Evolutionary conservation across 35 echinoderm and acorn worm genomes (phyloP).

Genomic region (Amphiura filiformis): DNA sequence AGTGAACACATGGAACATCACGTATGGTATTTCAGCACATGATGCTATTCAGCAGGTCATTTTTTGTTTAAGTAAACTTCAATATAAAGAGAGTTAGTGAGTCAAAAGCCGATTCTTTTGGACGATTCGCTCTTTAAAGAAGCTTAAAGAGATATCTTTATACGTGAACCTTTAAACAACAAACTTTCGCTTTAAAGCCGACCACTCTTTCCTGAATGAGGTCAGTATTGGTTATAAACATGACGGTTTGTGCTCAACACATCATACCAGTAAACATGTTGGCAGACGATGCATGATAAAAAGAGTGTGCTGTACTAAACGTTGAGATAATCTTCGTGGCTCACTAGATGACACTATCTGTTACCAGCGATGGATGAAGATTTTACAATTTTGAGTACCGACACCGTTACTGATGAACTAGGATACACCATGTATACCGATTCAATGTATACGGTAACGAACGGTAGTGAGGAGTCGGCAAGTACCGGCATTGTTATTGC

Average conservation of each 20-base stretch:
- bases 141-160: too few relatives aligned
- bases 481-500: not conserved
- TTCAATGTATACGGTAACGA: not conserved
- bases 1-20: too few relatives aligned
- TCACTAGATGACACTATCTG: not conserved
- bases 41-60: too few relatives aligned
- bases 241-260: too few relatives aligned
- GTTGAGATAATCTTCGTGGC: not conserved
- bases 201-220: not conserved
- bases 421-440: not conserved
- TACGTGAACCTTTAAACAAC: too few relatives aligned
- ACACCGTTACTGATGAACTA: not conserved
- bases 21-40: too few relatives aligned
- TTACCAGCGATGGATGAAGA: not conserved
- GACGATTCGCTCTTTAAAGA: too few relatives aligned
- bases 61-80: too few relatives aligned
- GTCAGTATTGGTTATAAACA: not conserved
- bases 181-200: too few relatives aligned
- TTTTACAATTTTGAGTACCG: not conserved
- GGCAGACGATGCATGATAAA: not conserved
- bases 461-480: not conserved
- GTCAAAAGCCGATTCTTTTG: too few relatives aligned
- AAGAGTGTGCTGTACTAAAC: not conserved
- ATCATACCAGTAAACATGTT: too few relatives aligned
- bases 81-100: too few relatives aligned